Conservation (phyloP, 2,113 vertebrate species). For the Alouatta palliata region DNA sequence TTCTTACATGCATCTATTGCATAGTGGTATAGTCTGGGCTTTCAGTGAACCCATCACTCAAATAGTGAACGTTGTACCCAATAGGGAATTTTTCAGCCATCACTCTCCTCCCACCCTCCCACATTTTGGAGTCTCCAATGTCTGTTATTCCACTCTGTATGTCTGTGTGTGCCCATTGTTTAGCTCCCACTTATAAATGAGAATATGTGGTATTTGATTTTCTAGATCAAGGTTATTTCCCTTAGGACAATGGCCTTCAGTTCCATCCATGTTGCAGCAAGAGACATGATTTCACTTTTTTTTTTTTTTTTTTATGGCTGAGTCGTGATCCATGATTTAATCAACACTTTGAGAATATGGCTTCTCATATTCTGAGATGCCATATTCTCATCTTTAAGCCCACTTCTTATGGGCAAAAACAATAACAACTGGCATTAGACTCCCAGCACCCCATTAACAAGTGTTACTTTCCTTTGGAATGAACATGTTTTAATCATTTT, state of each 20-base stretch:
- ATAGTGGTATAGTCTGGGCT: background rate
- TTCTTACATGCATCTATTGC: too few species aligned
- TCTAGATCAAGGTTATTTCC: background rate
- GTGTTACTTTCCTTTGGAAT: background rate
- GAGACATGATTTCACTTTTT: background rate
- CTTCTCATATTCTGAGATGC: background rate
- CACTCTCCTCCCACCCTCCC: background rate
- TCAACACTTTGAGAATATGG: background rate
- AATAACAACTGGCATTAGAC: background rate
- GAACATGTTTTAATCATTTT: background rate
- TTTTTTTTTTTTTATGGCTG: background rate
- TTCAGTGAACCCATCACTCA: background rate
- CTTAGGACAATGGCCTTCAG: background rate
- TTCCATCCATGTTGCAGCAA: background rate
- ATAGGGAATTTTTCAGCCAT: background rate
- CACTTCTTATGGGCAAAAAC: background rate
- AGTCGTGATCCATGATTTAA: background rate
- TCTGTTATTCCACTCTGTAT: background rate
- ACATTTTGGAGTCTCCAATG: background rate
- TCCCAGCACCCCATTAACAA: background rate
- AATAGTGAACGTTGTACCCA: background rate
- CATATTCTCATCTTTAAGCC: background rate
- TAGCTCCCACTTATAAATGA: background rate
- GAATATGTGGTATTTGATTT: background rate
- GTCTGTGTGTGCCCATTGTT: background rate